Conservation (phyloP, 2,113 vertebrate species). For the Erythrocercus mccallii region DNA sequence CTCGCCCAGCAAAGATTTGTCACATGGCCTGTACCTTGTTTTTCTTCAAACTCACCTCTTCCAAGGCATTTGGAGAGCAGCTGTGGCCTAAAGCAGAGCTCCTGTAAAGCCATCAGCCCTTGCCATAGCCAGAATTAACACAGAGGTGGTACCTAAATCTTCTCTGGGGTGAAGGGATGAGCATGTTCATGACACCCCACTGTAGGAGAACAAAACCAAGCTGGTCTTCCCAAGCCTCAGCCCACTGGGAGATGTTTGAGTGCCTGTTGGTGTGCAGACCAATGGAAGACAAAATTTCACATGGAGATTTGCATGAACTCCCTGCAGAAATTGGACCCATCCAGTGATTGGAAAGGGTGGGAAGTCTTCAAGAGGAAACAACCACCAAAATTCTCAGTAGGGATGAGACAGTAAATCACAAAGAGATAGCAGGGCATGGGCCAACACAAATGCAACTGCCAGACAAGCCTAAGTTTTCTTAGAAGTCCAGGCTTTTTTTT, state of each 20-base stretch:
- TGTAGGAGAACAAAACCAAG: neutral
- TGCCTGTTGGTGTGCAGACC: neutral
- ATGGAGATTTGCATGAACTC: neutral
- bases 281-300: neutral
- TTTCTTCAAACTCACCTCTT: neutral
- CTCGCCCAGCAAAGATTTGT: neutral
- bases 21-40: neutral
- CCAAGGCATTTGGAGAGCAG: neutral
- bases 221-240: neutral
- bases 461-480: neutral
- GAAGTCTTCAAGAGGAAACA: neutral
- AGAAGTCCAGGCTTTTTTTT: neutral
- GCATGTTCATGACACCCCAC: neutral
- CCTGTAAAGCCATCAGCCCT: neutral
- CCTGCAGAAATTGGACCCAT: neutral
- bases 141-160: neutral
- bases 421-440: neutral
- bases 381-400: neutral
- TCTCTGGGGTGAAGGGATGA: neutral
- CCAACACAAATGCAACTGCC: neutral
- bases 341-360: neutral
- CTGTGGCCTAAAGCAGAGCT: neutral
- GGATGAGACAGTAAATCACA: neutral
- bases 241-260: neutral
- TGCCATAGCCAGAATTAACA: neutral